A percentile compares a stretch with the other conserved stretches of the same genome.
Evolutionary conservation across 2,797 vertebrate species (phyloP).

Genomic region (Brachyrhaphis roseni): DNA sequence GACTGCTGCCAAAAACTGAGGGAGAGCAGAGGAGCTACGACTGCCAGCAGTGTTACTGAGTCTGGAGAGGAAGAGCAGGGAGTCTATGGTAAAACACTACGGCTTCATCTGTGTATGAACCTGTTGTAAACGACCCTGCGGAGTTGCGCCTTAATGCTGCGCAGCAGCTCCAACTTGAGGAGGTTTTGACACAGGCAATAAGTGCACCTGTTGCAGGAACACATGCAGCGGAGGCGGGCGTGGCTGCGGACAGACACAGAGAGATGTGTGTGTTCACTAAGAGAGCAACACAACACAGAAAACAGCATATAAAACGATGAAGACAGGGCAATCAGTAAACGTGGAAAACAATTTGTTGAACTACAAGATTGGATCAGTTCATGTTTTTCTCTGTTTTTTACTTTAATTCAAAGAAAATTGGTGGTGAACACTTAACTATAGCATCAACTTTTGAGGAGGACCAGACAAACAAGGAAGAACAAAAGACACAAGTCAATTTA

Average conservation of each 20-base stretch:
- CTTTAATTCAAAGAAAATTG: constrained; percentile 3
- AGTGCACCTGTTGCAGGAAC: constrained; percentile 97
- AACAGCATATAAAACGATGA: constrained; percentile 59
- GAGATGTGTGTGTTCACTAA: constrained; percentile 60
- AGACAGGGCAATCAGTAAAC: constrained; percentile 41
- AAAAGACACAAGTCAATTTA: not conserved
- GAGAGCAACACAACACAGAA: constrained; percentile 32
- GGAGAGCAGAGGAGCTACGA: constrained; percentile 38
- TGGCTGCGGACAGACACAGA: constrained; percentile 96
- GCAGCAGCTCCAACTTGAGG: constrained; percentile 98
- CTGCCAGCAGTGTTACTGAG: constrained; percentile 52
- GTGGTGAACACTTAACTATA: not conserved
- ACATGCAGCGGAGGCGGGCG: constrained; percentile 95
- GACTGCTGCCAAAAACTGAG: constrained; percentile 18
- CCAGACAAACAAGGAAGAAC: not conserved
- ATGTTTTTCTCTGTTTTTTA: not conserved
- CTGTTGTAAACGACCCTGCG: constrained; percentile 96
- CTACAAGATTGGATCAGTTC: not conserved
- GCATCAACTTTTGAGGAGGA: not conserved
- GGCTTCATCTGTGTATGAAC: constrained; percentile 82
- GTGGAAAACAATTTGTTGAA: not conserved
- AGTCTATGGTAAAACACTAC: constrained; percentile 57
- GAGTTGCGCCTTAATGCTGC: constrained; percentile 96
- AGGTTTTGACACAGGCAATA: constrained; percentile 99
- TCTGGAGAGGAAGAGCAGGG: constrained; percentile 40